Evolutionary conservation across 2,888 invertebrate genomes (phyloP).

Genomic region (Tenthredo mesomela): DNA sequence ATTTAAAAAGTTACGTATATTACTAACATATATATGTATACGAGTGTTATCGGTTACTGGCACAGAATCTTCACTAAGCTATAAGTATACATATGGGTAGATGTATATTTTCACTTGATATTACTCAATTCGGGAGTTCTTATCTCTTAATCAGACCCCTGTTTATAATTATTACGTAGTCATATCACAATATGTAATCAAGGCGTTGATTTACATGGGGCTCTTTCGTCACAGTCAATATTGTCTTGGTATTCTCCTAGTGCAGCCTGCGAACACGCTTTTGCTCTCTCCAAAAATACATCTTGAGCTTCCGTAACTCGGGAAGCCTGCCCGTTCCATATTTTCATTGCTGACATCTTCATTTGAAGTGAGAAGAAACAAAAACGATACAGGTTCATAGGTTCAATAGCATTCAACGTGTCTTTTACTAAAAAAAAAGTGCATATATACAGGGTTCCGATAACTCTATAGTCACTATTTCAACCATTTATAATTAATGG

Average conservation of each 20-base stretch:
- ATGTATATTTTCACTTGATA: background rate
- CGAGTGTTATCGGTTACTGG: background rate
- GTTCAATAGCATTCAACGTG: background rate
- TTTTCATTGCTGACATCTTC: slow-evolving; percentile 82
- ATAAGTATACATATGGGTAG: background rate
- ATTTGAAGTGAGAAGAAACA: background rate
- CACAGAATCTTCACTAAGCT: background rate
- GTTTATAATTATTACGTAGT: background rate
- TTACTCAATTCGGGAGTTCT: background rate
- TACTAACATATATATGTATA: background rate
- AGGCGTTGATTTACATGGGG: background rate
- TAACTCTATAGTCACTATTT: background rate
- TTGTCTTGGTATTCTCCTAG: slow-evolving; percentile 58
- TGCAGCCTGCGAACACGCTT: slow-evolving; percentile 76
- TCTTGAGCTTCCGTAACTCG: slow-evolving; percentile 81
- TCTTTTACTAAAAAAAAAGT: slow-evolving; percentile 9
- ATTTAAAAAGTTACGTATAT: slow-evolving; percentile 3
- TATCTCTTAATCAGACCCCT: background rate
- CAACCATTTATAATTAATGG: background rate
- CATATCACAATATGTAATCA: background rate
- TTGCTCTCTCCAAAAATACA: slow-evolving; percentile 81
- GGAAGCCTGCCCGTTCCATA: slow-evolving; percentile 83
- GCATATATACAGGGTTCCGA: background rate
- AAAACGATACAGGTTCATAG: background rate
- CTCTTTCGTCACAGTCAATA: slow-evolving; percentile 23